Evolutionary conservation across 2,797 vertebrate species (phyloP).

Genomic region (Phaenicophaeus curvirostris): DNA sequence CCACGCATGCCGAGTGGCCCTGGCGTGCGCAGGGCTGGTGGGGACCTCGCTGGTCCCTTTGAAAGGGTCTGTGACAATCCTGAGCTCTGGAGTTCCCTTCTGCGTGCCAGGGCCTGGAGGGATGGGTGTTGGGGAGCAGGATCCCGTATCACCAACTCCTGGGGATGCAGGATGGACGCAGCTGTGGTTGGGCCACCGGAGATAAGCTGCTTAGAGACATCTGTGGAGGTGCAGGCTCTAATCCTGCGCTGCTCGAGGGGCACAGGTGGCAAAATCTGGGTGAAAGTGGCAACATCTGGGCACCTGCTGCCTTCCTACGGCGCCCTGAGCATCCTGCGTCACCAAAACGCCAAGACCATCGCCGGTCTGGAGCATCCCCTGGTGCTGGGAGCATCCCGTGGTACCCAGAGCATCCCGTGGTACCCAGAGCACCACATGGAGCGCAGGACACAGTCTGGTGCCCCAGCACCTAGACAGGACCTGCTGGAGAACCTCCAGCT

Average conservation of each 20-base stretch:
- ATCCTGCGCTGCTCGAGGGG: background rate
- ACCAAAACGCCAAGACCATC: background rate
- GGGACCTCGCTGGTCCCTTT: rapidly evolving
- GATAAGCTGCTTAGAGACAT: conserved; percentile 40
- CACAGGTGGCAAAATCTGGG: background rate
- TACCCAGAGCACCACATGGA: too few species aligned
- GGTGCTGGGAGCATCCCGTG: background rate
- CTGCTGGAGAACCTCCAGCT: background rate
- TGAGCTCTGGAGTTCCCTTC: rapidly evolving
- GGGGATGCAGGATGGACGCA: background rate
- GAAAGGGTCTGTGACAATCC: background rate
- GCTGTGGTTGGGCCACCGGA: background rate
- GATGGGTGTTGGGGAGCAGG: background rate
- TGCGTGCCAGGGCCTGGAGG: background rate
- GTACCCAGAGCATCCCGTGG: background rate
- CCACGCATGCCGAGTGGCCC: rapidly evolving
- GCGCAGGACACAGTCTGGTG: background rate
- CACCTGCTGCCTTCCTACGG: rapidly evolving
- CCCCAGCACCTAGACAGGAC: background rate
- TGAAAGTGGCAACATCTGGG: background rate
- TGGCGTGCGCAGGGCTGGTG: rapidly evolving
- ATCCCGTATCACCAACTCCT: background rate
- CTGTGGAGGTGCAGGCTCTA: background rate
- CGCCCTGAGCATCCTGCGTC: background rate
- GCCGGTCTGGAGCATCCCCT: background rate